A percentile compares a stretch with the other conserved stretches of the same genome.
Conservation (phyloP, 2,797 vertebrate species). For the Alcedo quadribrachys region DNA sequence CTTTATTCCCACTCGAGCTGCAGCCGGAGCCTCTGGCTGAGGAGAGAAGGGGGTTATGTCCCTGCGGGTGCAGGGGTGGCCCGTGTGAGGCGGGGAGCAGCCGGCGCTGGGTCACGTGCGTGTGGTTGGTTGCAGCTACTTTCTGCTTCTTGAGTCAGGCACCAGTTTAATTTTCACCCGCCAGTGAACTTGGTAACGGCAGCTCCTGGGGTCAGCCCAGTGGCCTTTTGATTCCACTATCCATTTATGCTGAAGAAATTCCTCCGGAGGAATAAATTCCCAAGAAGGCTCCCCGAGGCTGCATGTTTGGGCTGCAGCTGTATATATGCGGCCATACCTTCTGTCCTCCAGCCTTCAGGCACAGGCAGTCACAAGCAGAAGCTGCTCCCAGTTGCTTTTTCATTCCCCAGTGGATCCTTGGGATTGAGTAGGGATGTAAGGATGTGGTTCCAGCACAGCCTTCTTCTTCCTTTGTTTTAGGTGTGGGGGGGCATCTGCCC, state of each 20-base stretch:
- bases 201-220: background rate
- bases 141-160: background rate
- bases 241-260: background rate
- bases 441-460: background rate
- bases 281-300: background rate
- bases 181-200: rapidly evolving
- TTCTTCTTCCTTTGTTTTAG: background rate
- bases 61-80: background rate
- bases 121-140: background rate
- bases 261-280: background rate
- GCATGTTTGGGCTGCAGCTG: background rate
- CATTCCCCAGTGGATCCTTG: background rate
- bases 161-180: constrained; percentile 23
- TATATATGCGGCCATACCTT: rapidly evolving
- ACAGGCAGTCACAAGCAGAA: background rate
- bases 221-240: background rate
- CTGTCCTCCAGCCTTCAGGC: background rate
- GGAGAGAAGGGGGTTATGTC: background rate
- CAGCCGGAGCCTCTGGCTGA: rapidly evolving
- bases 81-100: background rate
- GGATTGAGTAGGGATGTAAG: background rate
- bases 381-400: background rate
- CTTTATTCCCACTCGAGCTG: background rate
- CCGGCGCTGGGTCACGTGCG: rapidly evolving
- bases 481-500: background rate